A percentile compares a stretch with the other conserved stretches of the same genome.
These are phyloP conservation scores for Conops quadrifasciatus DNA, from an alignment of 2,888 invertebrate species.

Conservation along the genomic window DNA sequence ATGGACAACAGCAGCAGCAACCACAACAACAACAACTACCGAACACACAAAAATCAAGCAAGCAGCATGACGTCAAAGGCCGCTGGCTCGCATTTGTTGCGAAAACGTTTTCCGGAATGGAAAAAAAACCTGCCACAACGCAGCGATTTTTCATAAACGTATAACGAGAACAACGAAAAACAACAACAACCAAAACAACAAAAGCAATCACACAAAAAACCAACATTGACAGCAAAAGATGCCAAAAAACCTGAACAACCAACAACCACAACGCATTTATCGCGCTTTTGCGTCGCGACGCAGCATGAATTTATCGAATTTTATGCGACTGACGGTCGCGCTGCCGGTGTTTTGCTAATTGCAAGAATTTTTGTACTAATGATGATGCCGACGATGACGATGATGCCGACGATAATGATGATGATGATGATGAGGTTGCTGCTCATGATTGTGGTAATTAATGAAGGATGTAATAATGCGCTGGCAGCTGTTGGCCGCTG, in stretches of 20 bases:
- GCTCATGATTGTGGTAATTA: neutral
- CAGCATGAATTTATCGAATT: neutral
- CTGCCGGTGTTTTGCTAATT: too few species aligned
- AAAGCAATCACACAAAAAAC: neutral
- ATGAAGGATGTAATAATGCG: too few species aligned
- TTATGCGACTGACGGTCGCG: too few species aligned
- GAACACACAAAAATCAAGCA: neutral
- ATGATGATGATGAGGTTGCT: neutral
- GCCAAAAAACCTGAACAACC: neutral
- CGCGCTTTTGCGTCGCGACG: neutral
- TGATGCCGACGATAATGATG: too few species aligned
- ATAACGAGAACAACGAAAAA: conserved; percentile 5
- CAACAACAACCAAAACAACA: neutral
- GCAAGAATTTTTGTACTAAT: too few species aligned
- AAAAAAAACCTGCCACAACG: neutral
- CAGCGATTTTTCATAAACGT: neutral
- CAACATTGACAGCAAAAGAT: neutral
- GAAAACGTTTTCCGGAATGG: conserved; percentile 25
- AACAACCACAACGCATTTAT: neutral
- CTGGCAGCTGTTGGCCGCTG: neutral
- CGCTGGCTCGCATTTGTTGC: conserved; percentile 33
- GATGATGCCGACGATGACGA: too few species aligned
- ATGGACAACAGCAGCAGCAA: conserved; percentile 1
- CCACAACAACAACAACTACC: conserved; percentile 1
- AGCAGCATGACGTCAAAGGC: conserved; percentile 14